Percentiles rank a stretch among this genome's conserved stretches.
These are phyloP conservation scores for Caligus rogercresseyi DNA, from an alignment of 1,140 invertebrate genomes.

Conservation along the genomic window DNA sequence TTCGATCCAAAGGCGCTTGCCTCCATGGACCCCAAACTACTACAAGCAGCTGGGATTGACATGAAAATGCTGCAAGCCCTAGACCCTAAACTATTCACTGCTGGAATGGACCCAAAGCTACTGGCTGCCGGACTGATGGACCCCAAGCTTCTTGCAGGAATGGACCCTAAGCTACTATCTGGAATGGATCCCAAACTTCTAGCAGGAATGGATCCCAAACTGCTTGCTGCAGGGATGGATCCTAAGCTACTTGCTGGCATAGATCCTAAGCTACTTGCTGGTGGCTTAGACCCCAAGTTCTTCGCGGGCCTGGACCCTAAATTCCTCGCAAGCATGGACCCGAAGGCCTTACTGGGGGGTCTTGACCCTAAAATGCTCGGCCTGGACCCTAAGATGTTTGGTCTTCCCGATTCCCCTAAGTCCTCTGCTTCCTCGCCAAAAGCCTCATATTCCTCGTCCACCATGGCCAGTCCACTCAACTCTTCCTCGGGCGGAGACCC, in stretches of 20 bases:
- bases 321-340: slow-evolving; percentile 23
- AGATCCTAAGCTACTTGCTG: slow-evolving; percentile 16
- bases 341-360: slow-evolving; percentile 15
- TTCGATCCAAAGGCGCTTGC: slow-evolving; percentile 19
- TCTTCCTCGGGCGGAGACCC: slow-evolving; percentile 11
- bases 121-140: slow-evolving; percentile 21
- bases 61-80: slow-evolving; percentile 17
- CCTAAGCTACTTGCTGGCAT: slow-evolving; percentile 19
- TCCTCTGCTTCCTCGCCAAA: background rate
- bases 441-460: background rate
- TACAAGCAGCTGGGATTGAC: slow-evolving; percentile 19
- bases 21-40: slow-evolving; percentile 15
- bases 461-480: background rate
- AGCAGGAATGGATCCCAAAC: slow-evolving; percentile 23
- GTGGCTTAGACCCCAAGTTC: slow-evolving; percentile 23
- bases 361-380: slow-evolving; percentile 23
- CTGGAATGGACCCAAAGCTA: background rate
- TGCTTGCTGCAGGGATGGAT: slow-evolving; percentile 21
- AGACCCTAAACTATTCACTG: slow-evolving; percentile 19
- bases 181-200: slow-evolving; percentile 23
- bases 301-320: slow-evolving; percentile 23
- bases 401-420: background rate
- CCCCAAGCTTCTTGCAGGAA: slow-evolving; percentile 22
- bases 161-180: slow-evolving; percentile 25
- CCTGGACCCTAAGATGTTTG: slow-evolving; percentile 20